These are phyloP conservation scores for Brienomyrus brachyistius DNA, from an alignment of 2,113 vertebrate species.

Conservation along the genomic window DNA sequence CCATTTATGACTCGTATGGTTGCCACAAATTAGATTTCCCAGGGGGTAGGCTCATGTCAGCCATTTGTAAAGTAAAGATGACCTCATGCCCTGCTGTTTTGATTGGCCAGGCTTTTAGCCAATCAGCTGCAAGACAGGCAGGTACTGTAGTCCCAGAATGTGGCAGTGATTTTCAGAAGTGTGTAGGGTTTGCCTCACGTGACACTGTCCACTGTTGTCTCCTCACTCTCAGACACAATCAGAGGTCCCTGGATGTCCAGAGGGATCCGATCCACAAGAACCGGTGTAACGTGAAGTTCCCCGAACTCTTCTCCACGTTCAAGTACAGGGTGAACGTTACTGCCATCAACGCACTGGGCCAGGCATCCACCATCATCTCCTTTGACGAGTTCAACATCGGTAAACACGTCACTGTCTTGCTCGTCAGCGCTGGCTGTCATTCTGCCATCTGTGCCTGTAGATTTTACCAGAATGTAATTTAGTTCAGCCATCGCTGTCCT, in stretches of 20 bases:
- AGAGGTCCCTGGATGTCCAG: constrained; percentile 75
- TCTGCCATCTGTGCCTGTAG: not conserved
- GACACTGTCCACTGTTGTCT: not conserved
- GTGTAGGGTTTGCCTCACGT: not conserved
- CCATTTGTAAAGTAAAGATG: not conserved
- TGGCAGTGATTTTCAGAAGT: not conserved
- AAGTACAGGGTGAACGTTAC: constrained; percentile 89
- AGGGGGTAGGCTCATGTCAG: not conserved
- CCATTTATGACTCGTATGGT: not conserved
- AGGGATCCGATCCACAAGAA: constrained; percentile 82
- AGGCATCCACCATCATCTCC: constrained; percentile 62
- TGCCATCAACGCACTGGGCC: constrained; percentile 81
- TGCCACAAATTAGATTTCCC: not conserved
- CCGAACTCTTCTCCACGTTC: constrained; percentile 84
- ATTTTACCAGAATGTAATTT: not conserved
- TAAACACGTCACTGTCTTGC: constrained; percentile 41
- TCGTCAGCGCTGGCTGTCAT: not conserved
- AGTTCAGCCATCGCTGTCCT: not conserved
- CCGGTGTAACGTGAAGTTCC: constrained; percentile 83
- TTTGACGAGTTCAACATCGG: constrained; percentile 91
- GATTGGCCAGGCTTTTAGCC: not conserved
- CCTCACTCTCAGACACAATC: constrained; percentile 68
- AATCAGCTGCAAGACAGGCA: not conserved
- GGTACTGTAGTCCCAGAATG: not conserved
- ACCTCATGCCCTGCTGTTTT: not conserved